Evolutionary conservation across 2,113 vertebrate species (phyloP), one percentile per base, ranked within the genome.

Genomic region (Lamprotornis superbus): DNA sequence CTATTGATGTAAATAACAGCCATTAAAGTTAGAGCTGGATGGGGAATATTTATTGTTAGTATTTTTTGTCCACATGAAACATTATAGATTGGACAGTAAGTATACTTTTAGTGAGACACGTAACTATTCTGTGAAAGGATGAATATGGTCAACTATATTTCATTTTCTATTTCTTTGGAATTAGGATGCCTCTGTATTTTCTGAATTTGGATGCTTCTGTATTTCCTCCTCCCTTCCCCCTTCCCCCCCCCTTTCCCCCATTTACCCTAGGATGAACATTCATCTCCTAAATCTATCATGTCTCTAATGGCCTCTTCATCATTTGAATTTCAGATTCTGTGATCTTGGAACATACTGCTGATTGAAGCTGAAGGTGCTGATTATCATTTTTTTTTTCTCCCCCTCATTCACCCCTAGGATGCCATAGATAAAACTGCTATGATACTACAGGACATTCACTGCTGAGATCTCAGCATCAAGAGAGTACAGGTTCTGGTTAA

Each of bases 211-310:
- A 65, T 70, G 37, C 9, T 37, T 89, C 27, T 69, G 12, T 47
- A 25, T 52, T 39, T 83, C 16, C 40, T 21, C 13, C 20, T 53
- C 20, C 9, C 5, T 13, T 3, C 30, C 11, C 4, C n/a, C n/a
- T n/a, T n/a, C n/a, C 30, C 11, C 4, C 19, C 8, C 4, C 5
- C 13, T 18, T 40, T 40, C 5, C 28, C 9, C 6, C 2, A 5
- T 14, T 70, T 89, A 92, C 77, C 87, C 6, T n/a, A 69, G 35
- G 56, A 56, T 73, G 77, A 94, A 56, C 50, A 33, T 40, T 76
- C 3, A 2, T 82, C 57, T 94, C 19, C 50, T 94, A 89, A 95
- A 96, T 94, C 53, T 97, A 81, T 92, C 82, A 93, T 95, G 84
- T 75, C 61, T 80, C 37, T 94, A 78, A 92, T 92, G 83, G 40